A percentile compares a stretch with the other conserved stretches of the same genome.
Conservation (phyloP, 2,888 invertebrate genomes). For the Caenorhabditis macrosperma region DNA sequence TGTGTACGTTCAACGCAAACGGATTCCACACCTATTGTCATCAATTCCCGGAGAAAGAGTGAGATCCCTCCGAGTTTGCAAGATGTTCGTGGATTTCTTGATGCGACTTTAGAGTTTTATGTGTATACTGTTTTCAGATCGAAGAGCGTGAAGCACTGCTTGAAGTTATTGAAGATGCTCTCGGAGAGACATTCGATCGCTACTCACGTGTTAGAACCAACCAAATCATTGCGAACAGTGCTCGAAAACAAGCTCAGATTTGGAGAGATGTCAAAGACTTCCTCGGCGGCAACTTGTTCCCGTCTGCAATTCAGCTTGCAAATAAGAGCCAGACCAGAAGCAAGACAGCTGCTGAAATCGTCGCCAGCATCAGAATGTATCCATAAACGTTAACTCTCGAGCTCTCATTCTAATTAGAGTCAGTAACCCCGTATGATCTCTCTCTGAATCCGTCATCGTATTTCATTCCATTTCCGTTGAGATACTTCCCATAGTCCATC, state of each 20-base stretch:
- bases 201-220: constrained; percentile 75
- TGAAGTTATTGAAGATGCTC: constrained; percentile 75
- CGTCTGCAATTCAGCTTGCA: constrained; percentile 72
- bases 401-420: too few relatives aligned
- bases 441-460: too few relatives aligned
- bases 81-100: constrained; percentile 44
- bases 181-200: constrained; percentile 77
- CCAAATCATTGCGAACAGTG: constrained; percentile 76
- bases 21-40: constrained; percentile 54
- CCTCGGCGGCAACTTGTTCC: constrained; percentile 72
- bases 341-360: constrained; percentile 67
- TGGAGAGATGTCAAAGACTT: constrained; percentile 79
- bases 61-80: constrained; percentile 47
- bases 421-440: too few relatives aligned
- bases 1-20: constrained; percentile 59
- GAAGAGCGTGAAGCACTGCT: constrained; percentile 73
- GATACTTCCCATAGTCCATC: too few relatives aligned
- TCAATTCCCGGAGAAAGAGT: constrained; percentile 55
- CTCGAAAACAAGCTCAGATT: constrained; percentile 76
- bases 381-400: constrained; percentile 39
- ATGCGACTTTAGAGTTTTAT: neutral
- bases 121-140: constrained; percentile 55
- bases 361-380: constrained; percentile 65
- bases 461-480: too few relatives aligned
- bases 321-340: constrained; percentile 64